Conservation (phyloP, 1,140 invertebrate genomes). For the Tyrophagus putrescentiae region DNA sequence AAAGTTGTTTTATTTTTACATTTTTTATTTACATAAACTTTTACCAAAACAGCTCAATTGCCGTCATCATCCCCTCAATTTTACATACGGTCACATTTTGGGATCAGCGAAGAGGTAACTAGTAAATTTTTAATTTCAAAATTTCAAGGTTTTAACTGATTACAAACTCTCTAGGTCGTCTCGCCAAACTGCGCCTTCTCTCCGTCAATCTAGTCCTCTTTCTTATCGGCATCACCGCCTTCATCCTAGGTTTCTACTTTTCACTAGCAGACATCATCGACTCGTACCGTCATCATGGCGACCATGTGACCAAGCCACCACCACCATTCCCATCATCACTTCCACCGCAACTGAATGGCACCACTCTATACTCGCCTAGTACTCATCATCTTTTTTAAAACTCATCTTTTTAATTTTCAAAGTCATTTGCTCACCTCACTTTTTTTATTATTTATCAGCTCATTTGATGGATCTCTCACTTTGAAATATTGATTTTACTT, state of each 20-base stretch:
- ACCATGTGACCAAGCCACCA: background rate
- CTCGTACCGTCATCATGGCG: background rate
- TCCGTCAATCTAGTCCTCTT: slow-evolving; percentile 1
- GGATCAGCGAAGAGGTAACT: background rate
- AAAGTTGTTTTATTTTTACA: background rate
- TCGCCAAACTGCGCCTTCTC: too few species aligned
- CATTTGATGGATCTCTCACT: too few species aligned
- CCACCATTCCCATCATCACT: background rate
- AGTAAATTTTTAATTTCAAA: too few species aligned
- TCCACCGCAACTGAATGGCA: background rate
- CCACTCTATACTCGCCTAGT: too few species aligned
- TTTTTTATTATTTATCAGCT: too few species aligned
- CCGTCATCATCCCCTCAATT: slow-evolving; percentile 12
- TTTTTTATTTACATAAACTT: background rate
- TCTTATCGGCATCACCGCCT: background rate
- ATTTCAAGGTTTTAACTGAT: too few species aligned
- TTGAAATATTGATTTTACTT: too few species aligned
- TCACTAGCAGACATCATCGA: slow-evolving; percentile 1
- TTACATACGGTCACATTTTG: slow-evolving; percentile 13
- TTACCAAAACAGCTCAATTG: too few species aligned
- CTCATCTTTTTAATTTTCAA: too few species aligned
- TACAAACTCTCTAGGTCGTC: too few species aligned
- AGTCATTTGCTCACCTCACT: too few species aligned
- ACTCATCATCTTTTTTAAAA: too few species aligned
- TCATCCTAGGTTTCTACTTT: background rate